Evolutionary conservation across 2,888 invertebrate genomes (phyloP).

Genomic region (Ligdia adustata): DNA sequence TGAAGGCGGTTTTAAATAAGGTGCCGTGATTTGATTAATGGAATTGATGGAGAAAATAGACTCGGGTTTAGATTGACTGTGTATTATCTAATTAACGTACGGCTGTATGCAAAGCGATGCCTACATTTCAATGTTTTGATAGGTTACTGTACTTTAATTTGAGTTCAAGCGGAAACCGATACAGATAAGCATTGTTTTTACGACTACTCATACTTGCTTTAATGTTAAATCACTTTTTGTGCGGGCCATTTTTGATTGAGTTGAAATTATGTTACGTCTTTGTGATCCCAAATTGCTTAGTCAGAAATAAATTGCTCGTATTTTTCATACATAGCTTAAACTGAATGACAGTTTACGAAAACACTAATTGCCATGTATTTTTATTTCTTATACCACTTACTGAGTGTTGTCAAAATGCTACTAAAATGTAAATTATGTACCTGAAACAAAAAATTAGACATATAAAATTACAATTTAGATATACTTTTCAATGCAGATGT

Average conservation of each 20-base stretch:
- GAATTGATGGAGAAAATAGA: conserved; percentile 70
- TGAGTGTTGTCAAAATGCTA: neutral
- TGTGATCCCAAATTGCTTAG: too few relatives aligned
- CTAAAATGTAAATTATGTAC: conserved; percentile 42
- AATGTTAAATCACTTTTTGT: conserved; percentile 40
- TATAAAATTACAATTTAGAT: conserved; percentile 34
- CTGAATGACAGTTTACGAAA: too few relatives aligned
- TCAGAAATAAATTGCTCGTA: too few relatives aligned
- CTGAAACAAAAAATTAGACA: conserved; percentile 49
- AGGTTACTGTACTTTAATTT: conserved; percentile 57
- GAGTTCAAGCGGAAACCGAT: conserved; percentile 49
- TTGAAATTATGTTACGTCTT: conserved; percentile 21
- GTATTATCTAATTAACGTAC: conserved; percentile 56
- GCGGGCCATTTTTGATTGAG: conserved; percentile 26
- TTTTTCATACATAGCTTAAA: too few relatives aligned
- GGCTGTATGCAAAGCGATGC: conserved; percentile 49
- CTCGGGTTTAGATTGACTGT: conserved; percentile 60
- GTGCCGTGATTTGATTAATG: conserved; percentile 69
- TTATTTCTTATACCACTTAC: conserved; percentile 8
- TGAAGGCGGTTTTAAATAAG: conserved; percentile 27
- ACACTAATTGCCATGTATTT: too few relatives aligned
- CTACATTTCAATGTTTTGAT: conserved; percentile 54
- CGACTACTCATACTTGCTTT: conserved; percentile 40
- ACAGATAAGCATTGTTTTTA: conserved; percentile 41
- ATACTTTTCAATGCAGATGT: conserved; percentile 58